phyloP scores from a whole-genome alignment of 1,140 invertebrate genomes.

The Meloidogyne chitwoodi region DNA sequence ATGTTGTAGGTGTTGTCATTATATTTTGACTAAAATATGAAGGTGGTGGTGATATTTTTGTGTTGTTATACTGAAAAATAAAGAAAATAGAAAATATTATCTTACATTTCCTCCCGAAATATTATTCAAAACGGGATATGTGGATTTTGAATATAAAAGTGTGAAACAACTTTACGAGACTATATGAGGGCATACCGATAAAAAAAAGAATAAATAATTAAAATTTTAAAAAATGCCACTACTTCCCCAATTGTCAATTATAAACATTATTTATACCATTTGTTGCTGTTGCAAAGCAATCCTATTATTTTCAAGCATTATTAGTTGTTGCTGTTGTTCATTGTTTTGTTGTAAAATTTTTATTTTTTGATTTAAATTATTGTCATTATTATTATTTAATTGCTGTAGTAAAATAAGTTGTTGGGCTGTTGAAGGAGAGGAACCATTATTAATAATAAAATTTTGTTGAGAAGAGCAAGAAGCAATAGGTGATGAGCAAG shows the following conservation, averaged over 20 bases:
- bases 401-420: neutral
- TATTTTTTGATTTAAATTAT: neutral
- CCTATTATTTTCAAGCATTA: neutral
- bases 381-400: neutral
- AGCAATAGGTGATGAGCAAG: neutral
- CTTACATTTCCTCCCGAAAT: too few species aligned
- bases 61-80: neutral
- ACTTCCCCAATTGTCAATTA: too few species aligned
- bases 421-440: neutral
- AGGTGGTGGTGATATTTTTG: neutral
- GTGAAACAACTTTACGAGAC: too few species aligned
- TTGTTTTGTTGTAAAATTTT: neutral
- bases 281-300: neutral
- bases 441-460: neutral
- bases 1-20: constrained; percentile 28
- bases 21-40: constrained; percentile 2
- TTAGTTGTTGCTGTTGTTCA: neutral
- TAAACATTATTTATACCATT: neutral
- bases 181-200: too few species aligned
- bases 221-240: too few species aligned
- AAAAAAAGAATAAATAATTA: too few species aligned
- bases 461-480: neutral
- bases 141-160: too few species aligned
- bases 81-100: too few species aligned
- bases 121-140: too few species aligned